Percentiles rank a stretch among this genome's conserved stretches.
These are phyloP conservation scores for Anoura caudifer DNA, from an alignment of 2,113 vertebrate species.

Conservation along the genomic window DNA sequence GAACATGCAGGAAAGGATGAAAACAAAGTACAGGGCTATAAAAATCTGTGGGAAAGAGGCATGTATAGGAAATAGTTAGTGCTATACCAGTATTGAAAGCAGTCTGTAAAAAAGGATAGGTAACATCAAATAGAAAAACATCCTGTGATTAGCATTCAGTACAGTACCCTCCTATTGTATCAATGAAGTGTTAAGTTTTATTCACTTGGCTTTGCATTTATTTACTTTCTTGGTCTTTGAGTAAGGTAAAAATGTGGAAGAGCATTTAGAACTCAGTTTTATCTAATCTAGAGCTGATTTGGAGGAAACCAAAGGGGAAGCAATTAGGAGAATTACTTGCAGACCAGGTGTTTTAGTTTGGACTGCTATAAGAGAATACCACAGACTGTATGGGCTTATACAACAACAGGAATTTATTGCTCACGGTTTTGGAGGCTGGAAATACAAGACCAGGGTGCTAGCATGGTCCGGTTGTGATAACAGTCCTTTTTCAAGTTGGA, in stretches of 20 bases:
- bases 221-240: slow-evolving; percentile 8
- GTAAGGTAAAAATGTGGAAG: neutral
- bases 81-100: neutral
- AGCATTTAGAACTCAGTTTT: neutral
- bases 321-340: slow-evolving; percentile 8
- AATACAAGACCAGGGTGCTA: neutral
- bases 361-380: neutral
- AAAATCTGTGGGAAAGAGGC: neutral
- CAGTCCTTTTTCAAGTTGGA: neutral
- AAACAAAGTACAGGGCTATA: neutral
- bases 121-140: neutral
- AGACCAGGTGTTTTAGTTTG: neutral
- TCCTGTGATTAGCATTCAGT: neutral
- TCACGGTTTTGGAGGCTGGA: neutral
- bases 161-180: neutral
- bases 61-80: neutral
- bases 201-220: neutral
- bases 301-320: neutral
- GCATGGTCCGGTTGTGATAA: neutral
- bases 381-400: neutral
- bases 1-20: neutral
- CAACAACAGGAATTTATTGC: neutral
- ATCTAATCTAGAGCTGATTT: neutral
- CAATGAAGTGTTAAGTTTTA: neutral
- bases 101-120: neutral